Conservation (phyloP, 2,113 vertebrate species). For the Boleophthalmus pectinirostris region DNA sequence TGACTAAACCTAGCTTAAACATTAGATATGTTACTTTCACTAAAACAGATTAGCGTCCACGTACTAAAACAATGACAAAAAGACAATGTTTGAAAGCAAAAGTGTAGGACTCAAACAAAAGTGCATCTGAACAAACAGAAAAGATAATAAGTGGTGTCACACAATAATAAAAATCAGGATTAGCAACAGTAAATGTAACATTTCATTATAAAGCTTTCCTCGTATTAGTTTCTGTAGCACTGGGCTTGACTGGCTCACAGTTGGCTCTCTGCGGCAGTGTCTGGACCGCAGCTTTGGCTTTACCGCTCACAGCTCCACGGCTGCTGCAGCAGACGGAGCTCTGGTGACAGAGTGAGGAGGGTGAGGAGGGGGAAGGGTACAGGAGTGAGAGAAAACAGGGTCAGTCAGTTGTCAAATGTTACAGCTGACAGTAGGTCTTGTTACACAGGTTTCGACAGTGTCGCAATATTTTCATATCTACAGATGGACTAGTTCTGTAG, state of each 20-base stretch:
- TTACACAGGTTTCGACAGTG: neutral
- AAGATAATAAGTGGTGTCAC: constrained; percentile 6
- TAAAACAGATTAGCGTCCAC: neutral
- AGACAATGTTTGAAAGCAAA: neutral
- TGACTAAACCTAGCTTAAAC: neutral
- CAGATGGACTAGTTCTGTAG: neutral
- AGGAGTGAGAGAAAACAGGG: constrained; percentile 55
- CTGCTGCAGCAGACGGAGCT: constrained; percentile 71
- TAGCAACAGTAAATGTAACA: constrained; percentile 30
- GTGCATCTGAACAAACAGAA: constrained; percentile 68
- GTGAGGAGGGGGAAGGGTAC: constrained; percentile 29
- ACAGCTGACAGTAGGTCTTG: constrained; percentile 6
- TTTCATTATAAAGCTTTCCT: constrained; percentile 42
- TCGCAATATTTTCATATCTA: neutral
- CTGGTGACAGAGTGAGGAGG: constrained; percentile 49
- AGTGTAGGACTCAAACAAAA: constrained; percentile 5
- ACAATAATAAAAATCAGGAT: constrained; percentile 25
- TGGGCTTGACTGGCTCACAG: constrained; percentile 57
- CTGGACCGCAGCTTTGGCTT: constrained; percentile 41
- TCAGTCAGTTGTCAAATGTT: constrained; percentile 36
- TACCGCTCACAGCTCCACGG: constrained; percentile 60
- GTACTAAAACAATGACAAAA: neutral
- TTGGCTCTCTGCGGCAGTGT: constrained; percentile 59
- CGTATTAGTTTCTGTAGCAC: constrained; percentile 38
- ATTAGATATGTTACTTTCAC: neutral